Conservation (phyloP, 2,888 invertebrate genomes). For the Acleris laterana region DNA sequence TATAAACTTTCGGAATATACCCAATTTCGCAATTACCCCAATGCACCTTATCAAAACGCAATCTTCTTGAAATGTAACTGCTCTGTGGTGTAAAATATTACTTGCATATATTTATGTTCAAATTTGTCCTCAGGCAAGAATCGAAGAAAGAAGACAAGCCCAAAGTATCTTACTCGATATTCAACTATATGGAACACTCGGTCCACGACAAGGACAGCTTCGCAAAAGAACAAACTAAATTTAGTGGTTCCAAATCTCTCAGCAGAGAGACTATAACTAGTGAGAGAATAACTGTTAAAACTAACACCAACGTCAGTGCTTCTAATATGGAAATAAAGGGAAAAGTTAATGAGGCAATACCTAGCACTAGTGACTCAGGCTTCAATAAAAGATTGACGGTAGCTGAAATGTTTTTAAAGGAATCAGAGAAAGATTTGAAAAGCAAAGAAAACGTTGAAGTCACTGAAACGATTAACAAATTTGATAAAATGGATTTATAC, state of each 20-base stretch:
- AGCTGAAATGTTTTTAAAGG: constrained; percentile 75
- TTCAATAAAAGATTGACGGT: constrained; percentile 74
- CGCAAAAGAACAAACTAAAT: constrained; percentile 71
- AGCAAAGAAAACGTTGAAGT: constrained; percentile 59
- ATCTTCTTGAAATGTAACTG: too few relatives aligned
- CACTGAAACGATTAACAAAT: constrained; percentile 73
- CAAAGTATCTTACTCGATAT: constrained; percentile 89
- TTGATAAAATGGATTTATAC: constrained; percentile 89
- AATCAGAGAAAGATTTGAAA: constrained; percentile 66
- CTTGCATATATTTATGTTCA: not conserved
- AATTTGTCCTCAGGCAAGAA: constrained; percentile 67
- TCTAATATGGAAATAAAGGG: constrained; percentile 9
- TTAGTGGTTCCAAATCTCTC: constrained; percentile 74
- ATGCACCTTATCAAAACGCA: too few relatives aligned
- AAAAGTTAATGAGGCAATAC: constrained; percentile 6
- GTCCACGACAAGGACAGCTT: constrained; percentile 84
- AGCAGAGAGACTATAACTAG: constrained; percentile 32
- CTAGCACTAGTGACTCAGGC: constrained; percentile 43
- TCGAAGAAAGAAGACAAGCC: constrained; percentile 74
- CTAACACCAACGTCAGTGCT: not conserved
- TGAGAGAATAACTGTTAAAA: constrained; percentile 17
- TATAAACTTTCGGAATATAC: too few relatives aligned
- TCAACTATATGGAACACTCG: constrained; percentile 89
- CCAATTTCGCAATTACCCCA: too few relatives aligned
- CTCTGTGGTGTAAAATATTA: not conserved